Evolutionary conservation across 2,113 vertebrate species (phyloP).

Genomic region (Podarcis raffonei): DNA sequence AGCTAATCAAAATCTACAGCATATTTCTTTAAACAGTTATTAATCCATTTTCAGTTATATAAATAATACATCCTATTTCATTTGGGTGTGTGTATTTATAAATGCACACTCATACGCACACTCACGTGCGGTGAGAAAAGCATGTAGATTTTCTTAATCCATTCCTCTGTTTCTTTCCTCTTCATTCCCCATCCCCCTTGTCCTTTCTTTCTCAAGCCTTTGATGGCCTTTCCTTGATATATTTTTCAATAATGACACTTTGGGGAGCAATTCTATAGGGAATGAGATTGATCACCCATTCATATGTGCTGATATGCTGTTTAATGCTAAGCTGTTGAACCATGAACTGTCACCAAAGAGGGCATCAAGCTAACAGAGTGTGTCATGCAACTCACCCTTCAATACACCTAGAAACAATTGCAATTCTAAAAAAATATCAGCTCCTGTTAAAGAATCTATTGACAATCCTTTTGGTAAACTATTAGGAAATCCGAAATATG

Average conservation of each 20-base stretch:
- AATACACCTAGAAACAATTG: constrained; percentile 62
- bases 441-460: constrained; percentile 52
- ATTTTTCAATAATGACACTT: constrained; percentile 73
- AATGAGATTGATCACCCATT: constrained; percentile 80
- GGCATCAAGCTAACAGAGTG: constrained; percentile 75
- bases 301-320: constrained; percentile 75
- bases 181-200: constrained; percentile 17
- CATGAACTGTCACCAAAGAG: constrained; percentile 75
- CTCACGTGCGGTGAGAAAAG: background rate
- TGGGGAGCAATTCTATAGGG: constrained; percentile 73
- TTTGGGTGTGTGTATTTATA: background rate
- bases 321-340: constrained; percentile 77
- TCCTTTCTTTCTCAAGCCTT: constrained; percentile 39
- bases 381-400: constrained; percentile 61
- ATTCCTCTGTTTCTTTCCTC: background rate
- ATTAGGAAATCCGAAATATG: background rate
- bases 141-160: background rate
- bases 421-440: constrained; percentile 62
- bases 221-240: constrained; percentile 70
- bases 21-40: background rate
- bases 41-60: background rate
- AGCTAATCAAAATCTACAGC: background rate
- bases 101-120: background rate
- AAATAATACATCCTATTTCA: background rate
- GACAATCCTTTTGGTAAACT: background rate